phyloP scores from a whole-genome alignment of 2,888 invertebrate species.

The Phyllotreta cruciferae region DNA sequence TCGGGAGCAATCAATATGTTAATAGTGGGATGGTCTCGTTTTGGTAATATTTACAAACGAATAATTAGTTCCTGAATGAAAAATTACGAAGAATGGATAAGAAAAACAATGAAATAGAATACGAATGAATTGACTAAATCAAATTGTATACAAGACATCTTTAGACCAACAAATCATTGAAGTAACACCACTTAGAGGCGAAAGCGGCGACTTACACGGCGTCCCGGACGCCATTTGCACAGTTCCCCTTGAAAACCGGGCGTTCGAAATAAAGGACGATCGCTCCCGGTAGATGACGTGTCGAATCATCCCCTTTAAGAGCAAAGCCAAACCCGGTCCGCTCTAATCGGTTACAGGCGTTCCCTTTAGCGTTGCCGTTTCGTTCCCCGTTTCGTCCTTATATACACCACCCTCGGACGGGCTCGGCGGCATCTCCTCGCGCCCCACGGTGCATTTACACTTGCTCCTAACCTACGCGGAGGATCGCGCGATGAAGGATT shows the following conservation, averaged over 20 bases:
- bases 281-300: constrained; percentile 31
- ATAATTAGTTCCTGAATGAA: too few species aligned
- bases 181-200: too few species aligned
- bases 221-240: constrained; percentile 1
- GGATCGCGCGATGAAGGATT: neutral
- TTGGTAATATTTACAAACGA: too few species aligned
- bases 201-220: neutral
- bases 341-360: constrained; percentile 56
- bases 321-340: constrained; percentile 50
- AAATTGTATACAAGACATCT: too few species aligned
- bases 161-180: too few species aligned
- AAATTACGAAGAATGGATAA: too few species aligned
- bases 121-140: too few species aligned
- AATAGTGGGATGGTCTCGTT: neutral
- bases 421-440: neutral
- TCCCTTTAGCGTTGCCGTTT: constrained; percentile 43
- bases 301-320: constrained; percentile 54
- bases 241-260: constrained; percentile 27
- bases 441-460: neutral
- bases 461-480: constrained; percentile 1
- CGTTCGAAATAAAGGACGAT: constrained; percentile 27
- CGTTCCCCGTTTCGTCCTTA: constrained; percentile 9
- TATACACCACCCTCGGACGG: neutral
- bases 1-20: constrained; percentile 44
- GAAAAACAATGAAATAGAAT: too few species aligned